These are phyloP conservation scores for Aspiorhynchus laticeps DNA, from an alignment of 2,113 vertebrate species.

Conservation along the genomic window DNA sequence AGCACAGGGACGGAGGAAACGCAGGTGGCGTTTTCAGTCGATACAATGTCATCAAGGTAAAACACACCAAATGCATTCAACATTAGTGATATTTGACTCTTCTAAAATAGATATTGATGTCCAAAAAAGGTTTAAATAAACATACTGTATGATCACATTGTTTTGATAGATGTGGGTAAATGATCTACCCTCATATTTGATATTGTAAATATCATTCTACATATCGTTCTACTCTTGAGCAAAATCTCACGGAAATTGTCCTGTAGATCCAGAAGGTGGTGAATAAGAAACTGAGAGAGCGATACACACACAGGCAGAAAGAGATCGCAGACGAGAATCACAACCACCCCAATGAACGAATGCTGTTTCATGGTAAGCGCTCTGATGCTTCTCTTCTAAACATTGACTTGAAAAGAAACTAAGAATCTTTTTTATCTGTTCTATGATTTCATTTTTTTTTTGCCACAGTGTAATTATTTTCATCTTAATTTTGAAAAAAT, in stretches of 20 bases:
- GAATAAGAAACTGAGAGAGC: conserved; percentile 95
- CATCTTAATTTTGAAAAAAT: too few species aligned
- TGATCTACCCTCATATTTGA: neutral
- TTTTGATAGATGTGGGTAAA: neutral
- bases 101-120: neutral
- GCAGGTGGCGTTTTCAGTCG: conserved; percentile 96
- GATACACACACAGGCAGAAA: conserved; percentile 95
- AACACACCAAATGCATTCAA: conserved; percentile 23
- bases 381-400: neutral
- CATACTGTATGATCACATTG: neutral
- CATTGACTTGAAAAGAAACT: too few species aligned
- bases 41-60: conserved; percentile 96
- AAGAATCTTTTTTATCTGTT: too few species aligned
- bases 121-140: neutral
- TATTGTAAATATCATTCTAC: neutral
- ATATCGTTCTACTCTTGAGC: neutral
- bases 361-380: conserved; percentile 92
- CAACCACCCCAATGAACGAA: conserved; percentile 97
- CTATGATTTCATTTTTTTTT: too few species aligned
- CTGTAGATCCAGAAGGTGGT: conserved; percentile 98
- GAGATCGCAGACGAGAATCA: conserved; percentile 98
- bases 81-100: neutral
- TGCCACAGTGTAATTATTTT: too few species aligned
- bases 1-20: conserved; percentile 96
- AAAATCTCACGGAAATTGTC: neutral